These are phyloP conservation scores for Amphiura filiformis DNA, from an alignment of 35 echinoderm and acorn worm genomes.

Conservation along the genomic window DNA sequence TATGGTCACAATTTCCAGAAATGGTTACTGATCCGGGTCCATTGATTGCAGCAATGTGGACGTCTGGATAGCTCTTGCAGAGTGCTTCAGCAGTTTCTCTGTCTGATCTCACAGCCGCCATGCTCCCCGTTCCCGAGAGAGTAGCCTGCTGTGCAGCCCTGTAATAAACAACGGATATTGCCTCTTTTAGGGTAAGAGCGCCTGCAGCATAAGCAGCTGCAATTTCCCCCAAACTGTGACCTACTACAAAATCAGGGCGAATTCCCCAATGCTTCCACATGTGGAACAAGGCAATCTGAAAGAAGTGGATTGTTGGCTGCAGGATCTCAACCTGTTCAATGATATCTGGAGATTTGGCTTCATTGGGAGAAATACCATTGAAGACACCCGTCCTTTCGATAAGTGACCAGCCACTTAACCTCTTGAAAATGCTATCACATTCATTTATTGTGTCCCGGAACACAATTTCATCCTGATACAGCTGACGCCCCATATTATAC, in stretches of 20 bases:
- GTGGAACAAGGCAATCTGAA: slow-evolving; percentile 75
- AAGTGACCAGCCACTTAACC: slow-evolving; percentile 90
- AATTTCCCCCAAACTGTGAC: slow-evolving; percentile 92
- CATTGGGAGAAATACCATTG: not conserved
- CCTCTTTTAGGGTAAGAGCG: slow-evolving; percentile 81
- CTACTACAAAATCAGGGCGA: slow-evolving; percentile 74
- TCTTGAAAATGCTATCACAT: slow-evolving; percentile 79
- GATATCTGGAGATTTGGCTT: not conserved
- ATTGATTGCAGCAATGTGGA: slow-evolving; percentile 90
- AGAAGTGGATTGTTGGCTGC: slow-evolving; percentile 83
- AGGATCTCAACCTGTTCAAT: slow-evolving; percentile 50
- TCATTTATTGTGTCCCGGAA: slow-evolving; percentile 58
- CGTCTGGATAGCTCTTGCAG: slow-evolving; percentile 65
- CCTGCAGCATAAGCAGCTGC: slow-evolving; percentile 87
- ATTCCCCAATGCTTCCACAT: slow-evolving; percentile 84
- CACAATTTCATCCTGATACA: slow-evolving; percentile 66
- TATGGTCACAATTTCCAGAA: slow-evolving; percentile 60
- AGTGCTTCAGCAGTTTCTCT: slow-evolving; percentile 59
- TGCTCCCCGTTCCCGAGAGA: slow-evolving; percentile 81
- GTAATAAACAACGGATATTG: slow-evolving; percentile 74
- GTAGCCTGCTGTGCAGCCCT: slow-evolving; percentile 75
- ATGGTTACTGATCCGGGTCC: slow-evolving; percentile 78
- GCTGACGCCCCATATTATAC: slow-evolving; percentile 75
- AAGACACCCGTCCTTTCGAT: slow-evolving; percentile 26
- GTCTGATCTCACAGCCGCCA: slow-evolving; percentile 75